Percentiles rank a stretch among this genome's conserved stretches.
Conservation (phyloP, 2,113 vertebrate species). For the Neolamprologus sp. region DNA sequence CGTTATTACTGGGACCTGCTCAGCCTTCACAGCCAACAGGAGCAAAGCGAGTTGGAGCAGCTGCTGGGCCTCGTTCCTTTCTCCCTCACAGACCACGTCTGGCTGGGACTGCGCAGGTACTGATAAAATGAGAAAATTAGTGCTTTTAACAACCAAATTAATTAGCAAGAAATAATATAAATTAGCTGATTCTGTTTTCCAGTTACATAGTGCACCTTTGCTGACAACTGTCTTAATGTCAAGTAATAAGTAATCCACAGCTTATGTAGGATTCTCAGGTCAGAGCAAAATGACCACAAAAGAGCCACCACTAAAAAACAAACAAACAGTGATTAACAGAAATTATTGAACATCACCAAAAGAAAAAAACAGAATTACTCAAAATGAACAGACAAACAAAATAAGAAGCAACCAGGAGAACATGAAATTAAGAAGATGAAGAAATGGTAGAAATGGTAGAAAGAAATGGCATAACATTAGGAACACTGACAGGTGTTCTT, state of each 20-base stretch:
- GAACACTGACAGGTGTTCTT: background rate
- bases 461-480: background rate
- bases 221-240: background rate
- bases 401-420: background rate
- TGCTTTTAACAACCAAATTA: background rate
- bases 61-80: too few species aligned
- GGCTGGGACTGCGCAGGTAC: too few species aligned
- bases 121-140: background rate
- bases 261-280: background rate
- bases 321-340: background rate
- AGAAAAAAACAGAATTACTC: background rate
- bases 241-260: background rate
- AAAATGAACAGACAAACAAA: background rate
- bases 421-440: background rate
- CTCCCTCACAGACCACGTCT: too few species aligned
- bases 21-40: too few species aligned
- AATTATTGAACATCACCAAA: background rate
- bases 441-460: background rate
- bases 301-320: background rate
- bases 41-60: too few species aligned
- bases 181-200: background rate
- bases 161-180: background rate
- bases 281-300: background rate
- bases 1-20: too few species aligned
- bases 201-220: background rate